Conservation (phyloP, 2,797 vertebrate genomes). For the Poeciliopsis presidionis region DNA sequence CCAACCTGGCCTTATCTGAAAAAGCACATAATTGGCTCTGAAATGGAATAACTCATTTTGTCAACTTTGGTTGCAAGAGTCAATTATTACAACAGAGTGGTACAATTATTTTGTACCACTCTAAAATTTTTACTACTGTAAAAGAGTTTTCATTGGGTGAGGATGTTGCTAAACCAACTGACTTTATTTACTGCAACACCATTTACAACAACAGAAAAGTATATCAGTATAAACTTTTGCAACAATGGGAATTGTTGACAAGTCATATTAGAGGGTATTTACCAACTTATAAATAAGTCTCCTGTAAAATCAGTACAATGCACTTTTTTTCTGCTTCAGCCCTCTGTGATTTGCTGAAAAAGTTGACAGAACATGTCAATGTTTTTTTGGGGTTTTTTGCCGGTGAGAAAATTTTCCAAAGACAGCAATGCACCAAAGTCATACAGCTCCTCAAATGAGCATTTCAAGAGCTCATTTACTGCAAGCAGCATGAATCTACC, state of each 20-base stretch:
- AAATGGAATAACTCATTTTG: neutral
- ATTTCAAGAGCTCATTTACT: slow-evolving; percentile 63
- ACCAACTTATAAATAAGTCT: slow-evolving; percentile 24
- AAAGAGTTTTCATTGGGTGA: neutral
- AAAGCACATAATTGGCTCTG: neutral
- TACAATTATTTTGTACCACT: neutral
- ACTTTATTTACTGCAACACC: neutral
- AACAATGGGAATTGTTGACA: neutral
- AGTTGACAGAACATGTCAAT: slow-evolving; percentile 34
- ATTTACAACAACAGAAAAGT: neutral
- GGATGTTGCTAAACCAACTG: neutral
- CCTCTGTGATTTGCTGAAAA: slow-evolving; percentile 46
- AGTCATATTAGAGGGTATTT: slow-evolving; percentile 15
- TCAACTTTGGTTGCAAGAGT: neutral
- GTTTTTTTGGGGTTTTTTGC: neutral
- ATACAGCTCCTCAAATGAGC: slow-evolving; percentile 13
- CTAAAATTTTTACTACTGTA: neutral
- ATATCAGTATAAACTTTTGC: neutral
- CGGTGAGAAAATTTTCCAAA: slow-evolving; percentile 44
- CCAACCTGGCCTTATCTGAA: neutral
- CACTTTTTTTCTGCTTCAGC: slow-evolving; percentile 10
- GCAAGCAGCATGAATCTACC: slow-evolving; percentile 68
- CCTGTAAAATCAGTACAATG: slow-evolving; percentile 23
- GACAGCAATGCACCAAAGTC: slow-evolving; percentile 56
- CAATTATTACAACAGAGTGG: neutral